A percentile compares a stretch with the other conserved stretches of the same genome.
These are phyloP conservation scores for Pristionchus fissidentatus DNA, from an alignment of 2,888 invertebrate genomes.

Conservation along the genomic window DNA sequence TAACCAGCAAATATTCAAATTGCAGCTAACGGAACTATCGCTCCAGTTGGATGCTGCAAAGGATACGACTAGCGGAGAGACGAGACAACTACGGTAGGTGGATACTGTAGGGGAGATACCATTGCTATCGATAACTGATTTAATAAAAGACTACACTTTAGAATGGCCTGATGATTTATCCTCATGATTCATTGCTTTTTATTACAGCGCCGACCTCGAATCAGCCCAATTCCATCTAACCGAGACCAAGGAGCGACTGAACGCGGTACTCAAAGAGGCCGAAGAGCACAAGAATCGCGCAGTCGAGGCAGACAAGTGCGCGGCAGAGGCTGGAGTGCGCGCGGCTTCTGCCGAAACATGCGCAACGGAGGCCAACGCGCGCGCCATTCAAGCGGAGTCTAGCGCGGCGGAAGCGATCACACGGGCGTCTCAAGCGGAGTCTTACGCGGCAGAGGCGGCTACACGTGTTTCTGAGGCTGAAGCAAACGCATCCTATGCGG, in stretches of 20 bases:
- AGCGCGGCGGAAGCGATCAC: not conserved
- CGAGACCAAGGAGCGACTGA: not conserved
- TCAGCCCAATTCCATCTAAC: not conserved
- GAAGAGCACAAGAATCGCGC: not conserved
- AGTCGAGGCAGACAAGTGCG: not conserved
- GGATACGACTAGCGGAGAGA: constrained; percentile 38
- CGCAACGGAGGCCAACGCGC: not conserved
- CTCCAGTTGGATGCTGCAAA: not conserved
- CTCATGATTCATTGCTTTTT: not conserved
- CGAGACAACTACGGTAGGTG: not conserved
- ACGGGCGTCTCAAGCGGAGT: not conserved
- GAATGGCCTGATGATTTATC: not conserved
- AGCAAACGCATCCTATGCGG: not conserved
- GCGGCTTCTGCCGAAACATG: not conserved
- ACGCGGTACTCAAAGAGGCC: not conserved
- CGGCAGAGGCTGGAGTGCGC: not conserved
- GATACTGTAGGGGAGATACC: too few relatives aligned
- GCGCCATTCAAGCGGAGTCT: not conserved
- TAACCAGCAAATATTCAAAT: too few relatives aligned
- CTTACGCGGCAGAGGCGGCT: not conserved
- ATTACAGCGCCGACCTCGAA: not conserved
- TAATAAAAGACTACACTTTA: too few relatives aligned
- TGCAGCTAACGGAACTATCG: constrained; percentile 41
- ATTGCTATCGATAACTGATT: too few relatives aligned
- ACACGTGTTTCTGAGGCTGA: not conserved